Conservation (phyloP, 2,797 vertebrate genomes). For the Microtus californicus region DNA sequence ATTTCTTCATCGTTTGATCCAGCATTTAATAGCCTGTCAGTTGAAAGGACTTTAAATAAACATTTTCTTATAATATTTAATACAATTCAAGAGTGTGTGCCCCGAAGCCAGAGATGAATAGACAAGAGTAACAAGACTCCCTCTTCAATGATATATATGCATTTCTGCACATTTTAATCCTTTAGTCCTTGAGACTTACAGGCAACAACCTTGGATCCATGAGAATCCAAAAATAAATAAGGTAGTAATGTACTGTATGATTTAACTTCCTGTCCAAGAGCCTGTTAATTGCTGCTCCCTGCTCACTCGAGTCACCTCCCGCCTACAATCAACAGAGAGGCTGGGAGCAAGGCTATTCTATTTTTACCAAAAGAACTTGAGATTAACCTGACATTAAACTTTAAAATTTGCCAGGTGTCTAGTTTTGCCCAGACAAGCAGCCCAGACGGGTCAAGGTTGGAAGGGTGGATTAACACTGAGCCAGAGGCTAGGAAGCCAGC, state of each 20-base stretch:
- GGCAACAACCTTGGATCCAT: conserved; percentile 67
- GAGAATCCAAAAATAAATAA: conserved; percentile 75
- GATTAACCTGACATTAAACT: conserved; percentile 60
- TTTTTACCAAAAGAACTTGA: conserved; percentile 64
- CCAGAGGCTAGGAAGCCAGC: background rate
- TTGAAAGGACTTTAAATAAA: conserved; percentile 88
- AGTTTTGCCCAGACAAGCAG: conserved; percentile 12
- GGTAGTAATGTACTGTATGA: conserved; percentile 47
- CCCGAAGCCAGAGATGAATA: conserved; percentile 82
- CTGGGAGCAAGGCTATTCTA: conserved; percentile 40
- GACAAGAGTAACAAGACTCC: conserved; percentile 48
- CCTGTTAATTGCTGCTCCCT: conserved; percentile 51
- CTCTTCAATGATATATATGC: conserved; percentile 50
- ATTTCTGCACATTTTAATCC: conserved; percentile 77
- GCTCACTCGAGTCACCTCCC: background rate
- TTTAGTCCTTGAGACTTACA: conserved; percentile 82
- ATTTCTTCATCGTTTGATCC: conserved; percentile 87
- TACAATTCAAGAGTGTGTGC: conserved; percentile 82
- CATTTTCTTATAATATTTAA: conserved; percentile 88
- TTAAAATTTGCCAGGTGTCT: conserved; percentile 53
- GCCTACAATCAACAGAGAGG: conserved; percentile 50
- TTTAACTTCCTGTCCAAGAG: conserved; percentile 57
- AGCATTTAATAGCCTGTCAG: conserved; percentile 88
- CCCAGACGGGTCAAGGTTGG: conserved; percentile 38
- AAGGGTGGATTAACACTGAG: background rate